Evolutionary conservation across 2,113 vertebrate genomes (phyloP).

Genomic region (Cranoglanis bouderius): DNA sequence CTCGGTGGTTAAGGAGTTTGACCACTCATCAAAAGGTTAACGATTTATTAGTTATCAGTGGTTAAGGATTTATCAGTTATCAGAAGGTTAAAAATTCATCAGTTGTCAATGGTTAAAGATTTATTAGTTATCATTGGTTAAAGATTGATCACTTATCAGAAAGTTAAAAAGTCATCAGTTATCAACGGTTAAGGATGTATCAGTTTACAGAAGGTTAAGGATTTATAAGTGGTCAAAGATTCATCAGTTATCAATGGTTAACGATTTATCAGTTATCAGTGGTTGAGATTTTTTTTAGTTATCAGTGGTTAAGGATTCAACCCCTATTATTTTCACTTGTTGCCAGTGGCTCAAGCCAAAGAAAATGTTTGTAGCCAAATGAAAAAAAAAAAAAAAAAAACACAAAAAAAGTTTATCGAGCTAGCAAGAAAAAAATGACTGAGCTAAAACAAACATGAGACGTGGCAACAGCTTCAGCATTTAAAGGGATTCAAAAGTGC

Average conservation of each 20-base stretch:
- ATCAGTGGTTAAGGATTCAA: not conserved
- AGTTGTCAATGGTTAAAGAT: not conserved
- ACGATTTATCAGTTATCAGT: not conserved
- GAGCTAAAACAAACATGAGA: slow-evolving; percentile 1
- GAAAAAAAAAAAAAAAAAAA: not conserved
- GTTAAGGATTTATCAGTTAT: not conserved
- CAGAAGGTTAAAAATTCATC: not conserved
- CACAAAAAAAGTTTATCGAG: not conserved
- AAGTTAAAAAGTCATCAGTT: too few species aligned
- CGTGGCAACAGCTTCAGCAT: not conserved
- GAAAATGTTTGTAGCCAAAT: not conserved
- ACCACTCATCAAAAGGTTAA: not conserved
- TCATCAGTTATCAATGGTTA: not conserved
- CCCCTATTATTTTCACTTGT: not conserved
- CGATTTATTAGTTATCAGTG: not conserved
- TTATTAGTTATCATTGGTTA: not conserved
- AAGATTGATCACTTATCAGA: not conserved
- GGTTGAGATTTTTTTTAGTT: not conserved
- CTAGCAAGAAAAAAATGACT: not conserved
- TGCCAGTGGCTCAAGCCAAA: not conserved
- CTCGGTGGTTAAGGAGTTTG: not conserved
- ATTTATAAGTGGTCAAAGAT: not conserved
- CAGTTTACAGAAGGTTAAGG: too few species aligned
- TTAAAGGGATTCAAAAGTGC: not conserved
- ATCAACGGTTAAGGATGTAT: too few species aligned